Evolutionary conservation across 2,113 vertebrate genomes (phyloP), one percentile per base, ranked within the genome.

Genomic region (Serinus canaria): DNA sequence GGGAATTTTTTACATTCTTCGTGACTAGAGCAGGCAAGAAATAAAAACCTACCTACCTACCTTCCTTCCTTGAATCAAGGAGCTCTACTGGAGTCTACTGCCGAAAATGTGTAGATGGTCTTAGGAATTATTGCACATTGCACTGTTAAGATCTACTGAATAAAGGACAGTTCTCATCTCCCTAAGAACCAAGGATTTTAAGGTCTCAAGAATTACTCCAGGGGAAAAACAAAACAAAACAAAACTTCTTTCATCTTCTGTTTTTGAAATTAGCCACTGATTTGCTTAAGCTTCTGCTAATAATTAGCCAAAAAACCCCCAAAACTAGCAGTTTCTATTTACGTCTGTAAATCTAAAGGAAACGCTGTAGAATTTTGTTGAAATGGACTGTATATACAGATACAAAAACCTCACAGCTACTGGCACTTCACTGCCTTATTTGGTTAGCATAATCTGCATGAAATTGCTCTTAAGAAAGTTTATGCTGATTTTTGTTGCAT

Each of bases 51-150:
- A 96, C 97, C 98, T 95, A 94, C 97, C 98, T 95, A 91, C 86
- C 91, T 94, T 10, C 96, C 92, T 99, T 99, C 99, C 99, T 99
- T 99, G 99, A 99, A 99, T 99, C 99, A 99, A 99, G 99, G 99
- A 99, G 98, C 98, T 97, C 97, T 97, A 97, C 98, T 95, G 98
- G 98, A 98, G 97, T 98, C 97, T 97, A 89, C 98, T 98, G 97
- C 97, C 97, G 98, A 98, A 98, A 97, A 96, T 95, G 68, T 98
- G 95, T 97, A 97, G 96, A 97, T 97, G 96, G 96, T 97, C 97
- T 98, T 98, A 98, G 94, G 92, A 98, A 94, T 97, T 97, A 95
- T 96, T 98, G 96, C 98, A 98, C 96, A 97, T 98, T 98, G 96
- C 98, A 98, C 98, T 98, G 97, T 98, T 98, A 96, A 92, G 94